A percentile compares a stretch with the other conserved stretches of the same genome.
phyloP scores from a whole-genome alignment of 35 echinoderm and acorn worm species.

The Nesometra sesokonis region DNA sequence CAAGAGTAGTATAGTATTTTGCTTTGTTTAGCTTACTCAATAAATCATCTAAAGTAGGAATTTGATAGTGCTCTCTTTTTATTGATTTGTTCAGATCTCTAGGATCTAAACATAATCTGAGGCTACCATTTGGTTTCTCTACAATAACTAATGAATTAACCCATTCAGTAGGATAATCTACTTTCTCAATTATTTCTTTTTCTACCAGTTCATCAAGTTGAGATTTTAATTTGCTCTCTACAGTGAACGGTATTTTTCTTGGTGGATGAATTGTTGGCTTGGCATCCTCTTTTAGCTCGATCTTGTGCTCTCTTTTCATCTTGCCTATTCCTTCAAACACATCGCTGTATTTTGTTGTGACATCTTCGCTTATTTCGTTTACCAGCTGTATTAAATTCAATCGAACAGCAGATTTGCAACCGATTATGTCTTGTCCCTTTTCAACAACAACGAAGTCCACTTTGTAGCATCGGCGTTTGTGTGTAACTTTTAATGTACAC shows the following conservation, averaged over 20 bases:
- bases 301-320: neutral
- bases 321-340: neutral
- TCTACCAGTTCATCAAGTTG: neutral
- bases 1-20: slow-evolving; percentile 6
- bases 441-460: slow-evolving; percentile 18
- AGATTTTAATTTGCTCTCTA: neutral
- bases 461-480: neutral
- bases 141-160: neutral
- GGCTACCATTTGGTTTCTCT: neutral
- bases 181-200: neutral
- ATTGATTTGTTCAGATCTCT: slow-evolving; percentile 7
- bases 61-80: slow-evolving; percentile 13
- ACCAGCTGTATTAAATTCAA: neutral
- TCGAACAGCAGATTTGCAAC: neutral
- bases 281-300: neutral
- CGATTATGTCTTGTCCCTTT: slow-evolving; percentile 20
- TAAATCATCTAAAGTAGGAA: neutral
- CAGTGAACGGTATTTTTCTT: neutral
- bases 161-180: slow-evolving; percentile 16
- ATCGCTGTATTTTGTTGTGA: neutral
- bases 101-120: neutral
- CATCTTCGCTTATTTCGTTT: neutral
- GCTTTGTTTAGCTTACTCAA: neutral
- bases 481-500: slow-evolving; percentile 5
- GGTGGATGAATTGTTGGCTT: neutral